phyloP scores from a whole-genome alignment of 2,797 vertebrate genomes.

The Sebastolobus alascanus region DNA sequence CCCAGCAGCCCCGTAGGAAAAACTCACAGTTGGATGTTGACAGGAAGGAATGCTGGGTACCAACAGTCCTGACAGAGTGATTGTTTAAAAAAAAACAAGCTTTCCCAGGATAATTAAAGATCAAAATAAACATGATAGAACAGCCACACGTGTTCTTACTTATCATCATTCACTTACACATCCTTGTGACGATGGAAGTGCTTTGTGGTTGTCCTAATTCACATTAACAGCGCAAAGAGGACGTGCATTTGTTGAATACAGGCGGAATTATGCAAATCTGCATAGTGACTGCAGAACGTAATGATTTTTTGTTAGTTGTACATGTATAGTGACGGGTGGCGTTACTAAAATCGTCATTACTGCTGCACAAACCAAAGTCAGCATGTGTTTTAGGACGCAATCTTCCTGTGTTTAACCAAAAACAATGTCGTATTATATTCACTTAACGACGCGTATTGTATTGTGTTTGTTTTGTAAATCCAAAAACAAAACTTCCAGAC shows the following conservation, averaged over 20 bases:
- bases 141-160: not conserved
- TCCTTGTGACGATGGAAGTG: not conserved
- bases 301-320: not conserved
- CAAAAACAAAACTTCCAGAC: not conserved
- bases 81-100: not conserved
- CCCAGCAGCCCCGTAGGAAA: slow-evolving; percentile 1
- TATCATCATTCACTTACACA: not conserved
- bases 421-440: not conserved
- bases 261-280: not conserved
- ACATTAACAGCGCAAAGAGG: not conserved
- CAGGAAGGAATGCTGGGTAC: not conserved
- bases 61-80: not conserved
- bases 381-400: not conserved
- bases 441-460: not conserved
- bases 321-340: not conserved
- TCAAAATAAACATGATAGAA: slow-evolving; percentile 3
- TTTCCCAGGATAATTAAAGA: not conserved
- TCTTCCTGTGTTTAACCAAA: not conserved
- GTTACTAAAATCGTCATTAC: not conserved
- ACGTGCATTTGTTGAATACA: not conserved
- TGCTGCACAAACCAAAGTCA: not conserved
- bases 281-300: not conserved
- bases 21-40: slow-evolving; percentile 10
- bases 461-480: slow-evolving; percentile 20
- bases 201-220: not conserved